These are phyloP conservation scores for Pseudomyrmex sp. DNA, from an alignment of 1,140 invertebrate genomes.

Conservation along the genomic window DNA sequence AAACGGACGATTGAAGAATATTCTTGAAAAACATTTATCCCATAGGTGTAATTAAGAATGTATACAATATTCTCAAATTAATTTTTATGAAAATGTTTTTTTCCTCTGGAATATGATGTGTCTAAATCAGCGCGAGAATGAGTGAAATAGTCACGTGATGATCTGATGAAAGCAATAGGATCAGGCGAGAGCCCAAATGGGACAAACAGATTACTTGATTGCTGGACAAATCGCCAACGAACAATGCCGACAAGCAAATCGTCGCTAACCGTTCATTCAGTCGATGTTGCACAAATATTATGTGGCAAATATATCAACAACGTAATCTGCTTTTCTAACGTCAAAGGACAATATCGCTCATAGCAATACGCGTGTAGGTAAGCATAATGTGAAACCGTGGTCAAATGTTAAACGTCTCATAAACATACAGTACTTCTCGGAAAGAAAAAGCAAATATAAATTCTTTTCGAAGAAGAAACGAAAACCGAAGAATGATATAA, in stretches of 20 bases:
- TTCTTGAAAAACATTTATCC: neutral
- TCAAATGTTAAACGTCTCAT: no score
- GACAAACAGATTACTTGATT: conserved; percentile 60
- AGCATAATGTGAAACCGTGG: no score
- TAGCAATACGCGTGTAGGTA: no score
- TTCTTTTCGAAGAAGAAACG: no score
- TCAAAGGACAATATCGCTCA: conserved; percentile 6
- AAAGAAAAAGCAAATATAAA: no score
- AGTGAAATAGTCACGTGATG: conserved; percentile 60
- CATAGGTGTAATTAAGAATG: no score
- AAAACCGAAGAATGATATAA: no score
- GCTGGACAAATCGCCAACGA: conserved; percentile 38
- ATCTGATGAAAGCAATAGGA: conserved; percentile 64
- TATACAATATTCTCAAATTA: no score
- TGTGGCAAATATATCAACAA: neutral
- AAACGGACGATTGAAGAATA: neutral
- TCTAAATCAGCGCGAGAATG: conserved; percentile 24
- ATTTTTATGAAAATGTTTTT: neutral
- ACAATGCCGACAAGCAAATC: conserved; percentile 46
- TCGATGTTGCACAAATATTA: conserved; percentile 36
- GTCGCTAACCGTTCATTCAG: conserved; percentile 39
- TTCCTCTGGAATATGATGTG: neutral
- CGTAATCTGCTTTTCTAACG: neutral
- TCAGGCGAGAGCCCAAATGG: conserved; percentile 30
- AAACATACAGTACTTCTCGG: no score